phyloP scores from a whole-genome alignment of 2,797 vertebrate species.

The Anabacerthia variegaticeps region DNA sequence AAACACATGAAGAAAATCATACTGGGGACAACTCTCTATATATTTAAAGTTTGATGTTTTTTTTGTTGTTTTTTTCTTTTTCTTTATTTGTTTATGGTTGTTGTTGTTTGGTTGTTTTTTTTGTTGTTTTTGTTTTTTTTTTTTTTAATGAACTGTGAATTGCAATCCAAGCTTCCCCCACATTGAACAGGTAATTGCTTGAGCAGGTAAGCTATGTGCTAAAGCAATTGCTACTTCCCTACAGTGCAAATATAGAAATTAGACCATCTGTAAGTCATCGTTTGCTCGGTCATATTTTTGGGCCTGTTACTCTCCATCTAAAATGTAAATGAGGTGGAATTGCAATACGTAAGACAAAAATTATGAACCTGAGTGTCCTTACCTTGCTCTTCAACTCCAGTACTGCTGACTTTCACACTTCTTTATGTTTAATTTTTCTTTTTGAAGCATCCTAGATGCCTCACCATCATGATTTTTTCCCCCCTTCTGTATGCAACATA shows the following conservation, averaged over 20 bases:
- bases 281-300: neutral
- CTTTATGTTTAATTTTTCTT: neutral
- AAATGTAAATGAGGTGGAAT: neutral
- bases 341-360: neutral
- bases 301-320: neutral
- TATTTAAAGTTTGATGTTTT: neutral
- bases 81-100: neutral
- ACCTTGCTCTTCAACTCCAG: neutral
- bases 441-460: neutral
- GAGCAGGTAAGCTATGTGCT: neutral
- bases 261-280: neutral
- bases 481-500: neutral
- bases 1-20: neutral
- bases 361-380: neutral
- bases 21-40: too few relatives aligned
- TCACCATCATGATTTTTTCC: neutral
- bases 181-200: neutral
- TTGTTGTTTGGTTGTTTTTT: neutral
- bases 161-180: neutral
- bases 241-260: neutral
- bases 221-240: neutral
- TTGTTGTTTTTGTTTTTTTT: rapidly evolving
- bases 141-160: neutral
- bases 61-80: rapidly evolving
- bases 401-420: neutral